Evolutionary conservation across 1,140 invertebrate genomes (phyloP).

Genomic region (Yoshiicerus persimilis): DNA sequence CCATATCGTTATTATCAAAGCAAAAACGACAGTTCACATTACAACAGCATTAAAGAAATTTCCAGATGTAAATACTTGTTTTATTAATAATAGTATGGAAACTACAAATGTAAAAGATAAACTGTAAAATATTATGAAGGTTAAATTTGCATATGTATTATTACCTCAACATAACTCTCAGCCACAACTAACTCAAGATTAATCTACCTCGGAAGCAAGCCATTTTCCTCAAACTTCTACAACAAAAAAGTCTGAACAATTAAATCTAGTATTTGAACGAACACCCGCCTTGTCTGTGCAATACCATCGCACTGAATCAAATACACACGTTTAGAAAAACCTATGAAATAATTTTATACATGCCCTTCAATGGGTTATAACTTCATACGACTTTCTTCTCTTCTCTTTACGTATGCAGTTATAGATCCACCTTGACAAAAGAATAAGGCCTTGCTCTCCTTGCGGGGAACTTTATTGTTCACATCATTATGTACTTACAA

Average conservation of each 20-base stretch:
- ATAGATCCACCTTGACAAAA: background rate
- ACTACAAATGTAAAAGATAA: background rate
- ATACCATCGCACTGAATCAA: background rate
- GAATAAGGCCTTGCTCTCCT: background rate
- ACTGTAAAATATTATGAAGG: background rate
- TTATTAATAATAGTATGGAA: background rate
- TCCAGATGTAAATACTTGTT: background rate
- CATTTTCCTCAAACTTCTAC: background rate
- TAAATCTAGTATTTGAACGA: background rate
- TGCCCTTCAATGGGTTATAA: background rate
- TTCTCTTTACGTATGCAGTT: background rate
- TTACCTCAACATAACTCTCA: background rate
- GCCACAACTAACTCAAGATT: too few relatives aligned
- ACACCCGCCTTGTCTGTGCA: background rate
- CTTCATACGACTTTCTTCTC: background rate
- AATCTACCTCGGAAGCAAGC: background rate
- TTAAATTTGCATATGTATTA: background rate
- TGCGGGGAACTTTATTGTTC: background rate
- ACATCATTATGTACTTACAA: background rate
- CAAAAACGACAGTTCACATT: background rate
- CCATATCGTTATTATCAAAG: too few relatives aligned
- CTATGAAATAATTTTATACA: background rate
- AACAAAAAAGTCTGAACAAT: background rate
- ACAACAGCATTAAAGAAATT: background rate
- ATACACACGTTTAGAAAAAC: background rate